Percentiles rank a stretch among this genome's conserved stretches.
Evolutionary conservation across 1,140 invertebrate genomes (phyloP).

Genomic region (Drosophila neocordata): DNA sequence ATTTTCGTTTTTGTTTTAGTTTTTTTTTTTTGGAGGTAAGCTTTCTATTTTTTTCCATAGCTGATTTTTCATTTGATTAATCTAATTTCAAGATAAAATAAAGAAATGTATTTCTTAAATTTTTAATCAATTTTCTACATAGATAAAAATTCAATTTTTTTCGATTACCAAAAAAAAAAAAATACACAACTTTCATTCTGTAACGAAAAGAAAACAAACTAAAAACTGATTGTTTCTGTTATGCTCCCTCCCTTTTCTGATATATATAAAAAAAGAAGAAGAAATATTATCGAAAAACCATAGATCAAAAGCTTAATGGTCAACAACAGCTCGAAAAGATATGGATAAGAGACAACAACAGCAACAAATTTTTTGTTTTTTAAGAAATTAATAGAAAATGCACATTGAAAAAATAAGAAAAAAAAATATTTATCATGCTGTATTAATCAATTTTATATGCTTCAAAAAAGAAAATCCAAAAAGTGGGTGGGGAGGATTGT

Average conservation of each 20-base stretch:
- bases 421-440: constrained; percentile 78
- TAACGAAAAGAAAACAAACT: constrained; percentile 11
- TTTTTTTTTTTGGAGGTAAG: neutral
- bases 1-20: neutral
- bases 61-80: neutral
- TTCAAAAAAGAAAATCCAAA: constrained; percentile 30
- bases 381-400: constrained; percentile 38
- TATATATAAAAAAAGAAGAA: constrained; percentile 20
- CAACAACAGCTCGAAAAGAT: constrained; percentile 44
- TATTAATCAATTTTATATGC: constrained; percentile 81
- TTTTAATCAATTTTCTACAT: constrained; percentile 40
- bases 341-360: constrained; percentile 35
- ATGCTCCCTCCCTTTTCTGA: constrained; percentile 23
- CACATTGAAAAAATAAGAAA: constrained; percentile 29
- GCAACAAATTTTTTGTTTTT: neutral
- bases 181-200: no score
- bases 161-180: constrained; percentile 28
- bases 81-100: constrained; percentile 14
- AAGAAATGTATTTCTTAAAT: constrained; percentile 4
- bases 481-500: constrained; percentile 12
- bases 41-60: neutral
- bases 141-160: constrained; percentile 47
- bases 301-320: constrained; percentile 72
- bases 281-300: constrained; percentile 57
- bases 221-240: constrained; percentile 41